Evolutionary conservation across 2,888 invertebrate species (phyloP), one percentile per base, ranked within the genome.

Genomic region (Hypomecis punctinalis): DNA sequence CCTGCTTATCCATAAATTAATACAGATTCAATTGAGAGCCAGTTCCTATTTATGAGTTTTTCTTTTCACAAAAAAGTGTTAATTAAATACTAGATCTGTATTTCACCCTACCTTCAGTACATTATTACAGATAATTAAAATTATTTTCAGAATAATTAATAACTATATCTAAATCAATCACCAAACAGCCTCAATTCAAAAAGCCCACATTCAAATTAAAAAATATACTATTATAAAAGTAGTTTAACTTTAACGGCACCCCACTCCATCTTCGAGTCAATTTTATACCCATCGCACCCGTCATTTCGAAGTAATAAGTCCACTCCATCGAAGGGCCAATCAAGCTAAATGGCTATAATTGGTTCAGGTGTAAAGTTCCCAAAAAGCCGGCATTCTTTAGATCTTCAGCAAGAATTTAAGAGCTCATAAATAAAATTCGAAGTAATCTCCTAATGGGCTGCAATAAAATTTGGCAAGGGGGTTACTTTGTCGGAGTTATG

Each of bases 351-450:
- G 59, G 75, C 74, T 76, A 78, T 82, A 83, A 84, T 84, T 80
- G 84, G 84, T 82, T 84, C 82, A 83, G 85, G 84, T 83, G 84
- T 79, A 79, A 83, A 83, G 80, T 81, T 78, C 81, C 76, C 76
- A 74, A 75, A 68, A 76, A 47, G 52, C 52, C 33, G 59, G 45
- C 61, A 43, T 48, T 49, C 53, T 47, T 65, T 61, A 61, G 57
- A 61, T 57, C 61, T 55, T 65, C 53, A 61, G 57, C 65, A 57
- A 59, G 56, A 65, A 65, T 65, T 65, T 65, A 61, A 56, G 65
- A 43, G 60, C 23, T 61, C 65, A 57, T 65, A 65, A 65, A 65
- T 65, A 61, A 65, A 65, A 65, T 65, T 65, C 65, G 61, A 65
- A 56, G 65, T 61, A 65, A 65, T 65, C 61, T 57, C 40, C 45